Evolutionary conservation across 2,113 vertebrate genomes (phyloP).

Genomic region (Probosciger aterrimus): DNA sequence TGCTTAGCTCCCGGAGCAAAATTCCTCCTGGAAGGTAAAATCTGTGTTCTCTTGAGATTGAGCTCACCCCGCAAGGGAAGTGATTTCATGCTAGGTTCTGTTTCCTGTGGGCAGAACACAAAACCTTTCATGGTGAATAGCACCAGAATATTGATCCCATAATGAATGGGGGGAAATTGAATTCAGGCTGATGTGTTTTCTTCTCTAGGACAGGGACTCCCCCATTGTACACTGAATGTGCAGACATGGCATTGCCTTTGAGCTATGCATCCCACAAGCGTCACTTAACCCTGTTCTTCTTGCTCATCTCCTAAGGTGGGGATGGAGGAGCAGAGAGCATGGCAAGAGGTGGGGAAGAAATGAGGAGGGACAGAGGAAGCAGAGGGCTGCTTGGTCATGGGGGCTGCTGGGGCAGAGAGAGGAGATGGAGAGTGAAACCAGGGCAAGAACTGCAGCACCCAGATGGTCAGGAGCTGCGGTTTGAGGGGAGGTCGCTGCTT

Average conservation of each 20-base stretch:
- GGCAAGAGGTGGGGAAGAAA: background rate
- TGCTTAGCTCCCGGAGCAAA: background rate
- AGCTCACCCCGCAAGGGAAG: background rate
- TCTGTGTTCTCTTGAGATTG: background rate
- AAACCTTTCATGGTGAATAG: background rate
- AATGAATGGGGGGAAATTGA: background rate
- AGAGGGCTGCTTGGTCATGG: background rate
- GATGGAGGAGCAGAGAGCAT: background rate
- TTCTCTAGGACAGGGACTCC: background rate
- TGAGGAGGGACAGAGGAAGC: background rate
- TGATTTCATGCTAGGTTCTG: background rate
- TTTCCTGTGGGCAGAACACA: background rate
- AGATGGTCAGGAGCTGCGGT: background rate
- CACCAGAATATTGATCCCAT: rapidly evolving
- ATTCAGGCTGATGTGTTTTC: background rate
- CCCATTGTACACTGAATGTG: background rate
- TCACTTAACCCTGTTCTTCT: background rate
- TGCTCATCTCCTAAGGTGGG: background rate
- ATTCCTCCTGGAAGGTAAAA: background rate
- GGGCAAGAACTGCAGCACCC: rapidly evolving
- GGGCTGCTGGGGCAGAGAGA: background rate
- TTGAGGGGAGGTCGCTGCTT: background rate
- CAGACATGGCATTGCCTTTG: background rate
- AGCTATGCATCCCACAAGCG: no score
- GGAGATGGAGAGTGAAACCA: background rate